Evolutionary conservation across 2,888 invertebrate genomes (phyloP).

Genomic region (Thecophora atra): DNA sequence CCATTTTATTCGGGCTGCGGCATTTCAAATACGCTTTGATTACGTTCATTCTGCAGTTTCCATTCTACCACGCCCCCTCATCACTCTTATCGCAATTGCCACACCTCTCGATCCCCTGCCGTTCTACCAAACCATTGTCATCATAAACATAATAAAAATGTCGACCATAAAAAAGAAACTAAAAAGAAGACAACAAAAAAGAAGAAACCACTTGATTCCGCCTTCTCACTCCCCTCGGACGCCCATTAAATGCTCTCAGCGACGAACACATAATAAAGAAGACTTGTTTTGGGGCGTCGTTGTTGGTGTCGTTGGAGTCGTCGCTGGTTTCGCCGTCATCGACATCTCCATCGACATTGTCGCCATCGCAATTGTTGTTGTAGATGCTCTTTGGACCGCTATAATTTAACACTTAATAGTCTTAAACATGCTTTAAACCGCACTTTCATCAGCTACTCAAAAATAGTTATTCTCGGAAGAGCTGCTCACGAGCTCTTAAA

Average conservation of each 20-base stretch:
- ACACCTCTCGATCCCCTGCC: neutral
- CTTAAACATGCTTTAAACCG: neutral
- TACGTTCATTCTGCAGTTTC: no score
- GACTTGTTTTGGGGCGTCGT: no score
- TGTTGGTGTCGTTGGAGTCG: no score
- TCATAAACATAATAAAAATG: constrained; percentile 10
- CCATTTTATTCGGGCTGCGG: neutral
- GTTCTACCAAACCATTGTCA: neutral
- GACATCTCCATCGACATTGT: no score
- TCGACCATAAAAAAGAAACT: neutral
- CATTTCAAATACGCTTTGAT: neutral
- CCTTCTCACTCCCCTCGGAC: no score
- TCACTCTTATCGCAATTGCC: neutral
- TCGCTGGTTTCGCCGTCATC: no score
- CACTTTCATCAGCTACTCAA: constrained; percentile 14
- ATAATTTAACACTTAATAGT: constrained; percentile 16
- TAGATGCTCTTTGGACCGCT: neutral
- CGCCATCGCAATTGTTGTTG: neutral
- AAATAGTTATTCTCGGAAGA: neutral
- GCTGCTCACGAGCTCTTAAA: neutral
- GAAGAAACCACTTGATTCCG: neutral
- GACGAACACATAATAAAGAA: no score
- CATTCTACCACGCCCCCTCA: neutral
- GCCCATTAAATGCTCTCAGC: no score
- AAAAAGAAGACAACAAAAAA: constrained; percentile 3